These are phyloP conservation scores for Plagiodera versicolora DNA, from an alignment of 2,888 invertebrate species.

Conservation along the genomic window DNA sequence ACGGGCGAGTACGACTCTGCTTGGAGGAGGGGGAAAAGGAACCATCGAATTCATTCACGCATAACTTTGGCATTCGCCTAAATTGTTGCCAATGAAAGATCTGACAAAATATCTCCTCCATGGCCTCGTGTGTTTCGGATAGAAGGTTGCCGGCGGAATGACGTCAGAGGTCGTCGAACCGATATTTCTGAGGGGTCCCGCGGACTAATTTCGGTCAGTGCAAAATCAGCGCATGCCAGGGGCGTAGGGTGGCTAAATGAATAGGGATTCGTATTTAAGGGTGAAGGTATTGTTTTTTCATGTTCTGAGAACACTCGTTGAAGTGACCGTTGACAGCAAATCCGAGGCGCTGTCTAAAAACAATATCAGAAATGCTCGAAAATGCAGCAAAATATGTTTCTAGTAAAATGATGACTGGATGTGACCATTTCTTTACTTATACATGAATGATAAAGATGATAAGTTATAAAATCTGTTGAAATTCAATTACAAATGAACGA, in stretches of 20 bases:
- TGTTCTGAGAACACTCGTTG: too few relatives aligned
- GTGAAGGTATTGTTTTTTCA: too few relatives aligned
- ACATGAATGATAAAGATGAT: too few relatives aligned
- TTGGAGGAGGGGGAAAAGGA: slow-evolving; percentile 23
- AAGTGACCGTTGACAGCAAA: too few relatives aligned
- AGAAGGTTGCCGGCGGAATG: slow-evolving; percentile 43
- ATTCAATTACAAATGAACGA: too few relatives aligned
- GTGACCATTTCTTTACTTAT: too few relatives aligned
- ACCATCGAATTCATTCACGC: slow-evolving; percentile 40
- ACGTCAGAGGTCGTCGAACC: slow-evolving; percentile 47
- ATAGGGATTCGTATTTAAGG: too few relatives aligned
- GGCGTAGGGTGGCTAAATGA: not conserved
- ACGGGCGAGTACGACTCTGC: slow-evolving; percentile 21
- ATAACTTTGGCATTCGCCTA: slow-evolving; percentile 32
- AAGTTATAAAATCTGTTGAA: too few relatives aligned
- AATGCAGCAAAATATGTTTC: too few relatives aligned
- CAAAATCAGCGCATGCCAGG: slow-evolving; percentile 15
- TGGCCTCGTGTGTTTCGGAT: slow-evolving; percentile 35
- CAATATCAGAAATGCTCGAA: too few relatives aligned
- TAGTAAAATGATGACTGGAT: too few relatives aligned
- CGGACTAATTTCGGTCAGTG: slow-evolving; percentile 39
- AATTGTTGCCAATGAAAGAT: slow-evolving; percentile 41
- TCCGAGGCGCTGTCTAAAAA: too few relatives aligned
- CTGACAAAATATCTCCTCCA: slow-evolving; percentile 22
- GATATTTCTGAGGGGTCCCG: slow-evolving; percentile 39